Evolutionary conservation across 2,888 invertebrate species (phyloP).

Genomic region (Acleris cristana): DNA sequence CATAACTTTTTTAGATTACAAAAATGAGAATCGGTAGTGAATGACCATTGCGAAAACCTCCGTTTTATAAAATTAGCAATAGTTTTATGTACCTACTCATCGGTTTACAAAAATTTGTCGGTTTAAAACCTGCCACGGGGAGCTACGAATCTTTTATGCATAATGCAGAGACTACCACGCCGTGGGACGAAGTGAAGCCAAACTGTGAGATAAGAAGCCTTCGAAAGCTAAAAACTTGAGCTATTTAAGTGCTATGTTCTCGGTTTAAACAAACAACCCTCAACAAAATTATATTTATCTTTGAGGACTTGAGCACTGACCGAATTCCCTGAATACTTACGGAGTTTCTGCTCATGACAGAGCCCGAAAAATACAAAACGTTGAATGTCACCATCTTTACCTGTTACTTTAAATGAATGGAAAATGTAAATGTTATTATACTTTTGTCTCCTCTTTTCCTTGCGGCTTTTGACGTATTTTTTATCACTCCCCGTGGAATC

Average conservation of each 20-base stretch:
- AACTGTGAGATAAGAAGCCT: constrained; percentile 15
- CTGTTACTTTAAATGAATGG: constrained; percentile 39
- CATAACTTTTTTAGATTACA: no score
- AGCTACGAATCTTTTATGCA: constrained; percentile 27
- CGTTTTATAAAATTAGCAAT: background rate
- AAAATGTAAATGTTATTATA: constrained; percentile 43
- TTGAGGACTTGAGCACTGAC: background rate
- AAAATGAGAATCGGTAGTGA: no score
- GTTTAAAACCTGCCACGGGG: constrained; percentile 23
- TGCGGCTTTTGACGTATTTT: constrained; percentile 34
- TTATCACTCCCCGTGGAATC: constrained; percentile 35
- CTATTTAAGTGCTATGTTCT: no score
- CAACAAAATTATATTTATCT: constrained; percentile 9
- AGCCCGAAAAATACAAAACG: constrained; percentile 28
- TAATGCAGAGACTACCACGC: constrained; percentile 22
- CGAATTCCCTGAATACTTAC: background rate
- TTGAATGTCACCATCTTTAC: constrained; percentile 38
- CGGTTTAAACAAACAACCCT: constrained; percentile 3
- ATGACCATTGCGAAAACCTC: no score
- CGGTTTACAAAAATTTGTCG: constrained; percentile 14
- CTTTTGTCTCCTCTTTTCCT: constrained; percentile 28
- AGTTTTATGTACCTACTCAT: background rate
- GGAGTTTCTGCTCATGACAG: constrained; percentile 18
- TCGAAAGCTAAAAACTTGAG: background rate
- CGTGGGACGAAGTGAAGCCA: constrained; percentile 9